These are phyloP conservation scores for Chrysoperla carnea DNA, from an alignment of 1,140 invertebrate genomes.

Conservation along the genomic window DNA sequence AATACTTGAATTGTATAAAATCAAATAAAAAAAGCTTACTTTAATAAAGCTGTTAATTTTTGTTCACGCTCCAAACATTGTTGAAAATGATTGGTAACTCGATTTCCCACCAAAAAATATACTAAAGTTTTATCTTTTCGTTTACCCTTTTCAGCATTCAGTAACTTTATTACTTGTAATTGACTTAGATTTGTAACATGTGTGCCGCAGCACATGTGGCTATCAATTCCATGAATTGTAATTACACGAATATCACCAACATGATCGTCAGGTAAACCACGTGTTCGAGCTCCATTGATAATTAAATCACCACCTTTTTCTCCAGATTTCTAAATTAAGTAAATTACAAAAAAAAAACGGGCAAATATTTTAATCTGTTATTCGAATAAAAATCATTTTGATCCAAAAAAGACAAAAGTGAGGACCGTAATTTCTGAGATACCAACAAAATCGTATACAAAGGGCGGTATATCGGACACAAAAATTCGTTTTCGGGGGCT, in stretches of 20 bases:
- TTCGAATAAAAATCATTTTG: slow-evolving; percentile 3
- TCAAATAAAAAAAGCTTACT: too few relatives aligned
- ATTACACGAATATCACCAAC: slow-evolving; percentile 52
- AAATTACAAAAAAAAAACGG: slow-evolving; percentile 3
- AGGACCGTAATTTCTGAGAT: too few relatives aligned
- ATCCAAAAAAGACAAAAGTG: too few relatives aligned
- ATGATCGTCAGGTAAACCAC: slow-evolving; percentile 61
- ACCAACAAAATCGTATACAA: too few relatives aligned
- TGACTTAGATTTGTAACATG: slow-evolving; percentile 63
- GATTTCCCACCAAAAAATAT: slow-evolving; percentile 50
- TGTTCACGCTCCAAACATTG: slow-evolving; percentile 43
- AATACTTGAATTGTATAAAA: too few relatives aligned
- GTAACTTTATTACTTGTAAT: slow-evolving; percentile 59
- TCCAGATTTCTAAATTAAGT: neutral
- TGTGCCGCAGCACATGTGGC: slow-evolving; percentile 75
- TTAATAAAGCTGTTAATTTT: slow-evolving; percentile 42
- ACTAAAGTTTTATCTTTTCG: slow-evolving; percentile 47
- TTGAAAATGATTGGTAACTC: slow-evolving; percentile 40
- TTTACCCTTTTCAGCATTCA: slow-evolving; percentile 51
- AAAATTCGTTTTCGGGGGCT: too few relatives aligned
- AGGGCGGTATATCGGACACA: too few relatives aligned
- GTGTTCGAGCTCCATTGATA: slow-evolving; percentile 18
- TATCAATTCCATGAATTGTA: slow-evolving; percentile 49
- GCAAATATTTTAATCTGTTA: slow-evolving; percentile 4
- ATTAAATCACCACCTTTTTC: neutral